Evolutionary conservation across 2,113 vertebrate genomes (phyloP), one percentile per base, ranked within the genome.

Genomic region (Lampris megalopsis): DNA sequence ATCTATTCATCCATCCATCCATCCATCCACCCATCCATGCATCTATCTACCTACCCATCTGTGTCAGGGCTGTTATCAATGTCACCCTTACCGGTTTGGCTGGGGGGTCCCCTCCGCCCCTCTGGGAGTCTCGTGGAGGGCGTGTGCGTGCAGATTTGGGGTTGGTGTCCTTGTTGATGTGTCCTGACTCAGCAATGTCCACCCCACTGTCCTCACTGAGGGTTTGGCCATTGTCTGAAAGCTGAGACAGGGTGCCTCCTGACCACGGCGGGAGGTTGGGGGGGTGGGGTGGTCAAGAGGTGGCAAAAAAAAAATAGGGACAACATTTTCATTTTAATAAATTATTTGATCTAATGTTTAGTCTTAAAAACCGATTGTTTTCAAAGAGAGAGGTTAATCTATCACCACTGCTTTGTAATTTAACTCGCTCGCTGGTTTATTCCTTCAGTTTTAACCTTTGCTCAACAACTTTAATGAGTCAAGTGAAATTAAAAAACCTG

Each of bases 121-220:
- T 94, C 81, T 1, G 80, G 81, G 71, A 90, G 91, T 92, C 95
- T 89, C 0, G 94, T 74, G 88, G 91, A 81, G 88, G 93, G 67
- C 92, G 94, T 68, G 92, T 91, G 87, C 93, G 95, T 89, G 92
- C 87, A 53, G 93, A 80, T 7, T 87, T 91, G 0, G 82, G 91
- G 88, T 91, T 95, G 92, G 86, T 95, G 79, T 97, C 95, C 63
- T 95, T 95, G 92, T 93, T 89, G 42, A 94, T 86, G 79, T 91
- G 91, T 87, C 96, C 97, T 0, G 92, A 86, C 68, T 99, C 98
- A 0, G 96, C 95, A 5, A 97, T 95, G 73, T 99, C 98, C 92
- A 99, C 97, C 0, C 98, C 97, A 35, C 98, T 99, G 96, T 99
- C 98, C 88, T 99, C 98, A 0, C 98, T 99, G 76, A 98, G 96